Evolutionary conservation across 2,113 vertebrate species (phyloP).

Genomic region (Turdus rufiventris): DNA sequence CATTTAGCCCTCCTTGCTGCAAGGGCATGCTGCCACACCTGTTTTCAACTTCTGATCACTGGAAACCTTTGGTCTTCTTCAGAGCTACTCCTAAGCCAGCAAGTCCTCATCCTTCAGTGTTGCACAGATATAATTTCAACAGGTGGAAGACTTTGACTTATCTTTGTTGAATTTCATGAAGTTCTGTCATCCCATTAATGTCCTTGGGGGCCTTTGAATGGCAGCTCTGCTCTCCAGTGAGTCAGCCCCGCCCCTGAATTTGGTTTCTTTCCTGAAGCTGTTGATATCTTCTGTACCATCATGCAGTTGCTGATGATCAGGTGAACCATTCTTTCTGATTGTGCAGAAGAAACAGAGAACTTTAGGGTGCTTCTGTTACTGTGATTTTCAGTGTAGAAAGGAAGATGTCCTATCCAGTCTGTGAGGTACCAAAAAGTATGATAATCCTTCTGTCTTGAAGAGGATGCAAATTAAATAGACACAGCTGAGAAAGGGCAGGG

Average conservation of each 20-base stretch:
- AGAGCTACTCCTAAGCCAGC: background rate
- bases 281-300: background rate
- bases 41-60: background rate
- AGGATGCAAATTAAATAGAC: background rate
- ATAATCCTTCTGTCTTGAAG: background rate
- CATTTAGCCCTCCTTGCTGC: conserved; percentile 15
- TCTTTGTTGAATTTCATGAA: background rate
- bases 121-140: background rate
- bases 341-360: background rate
- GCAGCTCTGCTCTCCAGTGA: background rate
- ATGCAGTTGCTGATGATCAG: background rate
- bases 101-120: background rate
- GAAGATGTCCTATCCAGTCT: background rate
- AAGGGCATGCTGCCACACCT: background rate
- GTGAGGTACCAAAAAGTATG: background rate
- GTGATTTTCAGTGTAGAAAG: background rate
- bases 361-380: background rate
- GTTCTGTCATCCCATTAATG: background rate
- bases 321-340: background rate
- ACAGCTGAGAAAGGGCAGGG: background rate
- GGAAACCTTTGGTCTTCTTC: background rate
- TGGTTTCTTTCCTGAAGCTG: background rate
- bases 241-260: background rate
- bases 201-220: background rate
- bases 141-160: background rate